phyloP scores from a whole-genome alignment of 2,797 vertebrate species.

The Ateles fusciceps region DNA sequence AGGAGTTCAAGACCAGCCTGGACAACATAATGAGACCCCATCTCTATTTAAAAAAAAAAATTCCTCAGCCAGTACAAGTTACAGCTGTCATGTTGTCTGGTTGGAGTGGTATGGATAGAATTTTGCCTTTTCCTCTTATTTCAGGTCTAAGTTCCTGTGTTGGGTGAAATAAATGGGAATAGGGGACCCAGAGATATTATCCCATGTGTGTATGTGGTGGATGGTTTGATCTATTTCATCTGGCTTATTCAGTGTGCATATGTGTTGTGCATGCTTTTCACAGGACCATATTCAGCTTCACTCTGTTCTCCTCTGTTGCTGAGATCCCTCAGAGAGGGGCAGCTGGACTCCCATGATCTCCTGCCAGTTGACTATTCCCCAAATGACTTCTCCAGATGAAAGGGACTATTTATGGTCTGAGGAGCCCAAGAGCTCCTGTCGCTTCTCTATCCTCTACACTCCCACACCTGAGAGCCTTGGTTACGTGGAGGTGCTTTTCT shows the following conservation, averaged over 20 bases:
- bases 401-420: neutral
- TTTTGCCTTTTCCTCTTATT: neutral
- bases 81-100: neutral
- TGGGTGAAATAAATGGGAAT: neutral
- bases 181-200: neutral
- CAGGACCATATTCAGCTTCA: neutral
- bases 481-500: neutral
- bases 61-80: neutral
- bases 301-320: neutral
- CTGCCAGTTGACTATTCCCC: neutral
- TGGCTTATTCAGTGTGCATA: neutral
- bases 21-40: neutral
- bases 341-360: neutral
- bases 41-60: neutral
- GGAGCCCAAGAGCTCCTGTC: neutral
- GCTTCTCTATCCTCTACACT: neutral
- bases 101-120: neutral
- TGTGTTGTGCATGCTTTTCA: neutral
- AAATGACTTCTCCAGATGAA: neutral
- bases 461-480: neutral
- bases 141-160: neutral
- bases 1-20: neutral
- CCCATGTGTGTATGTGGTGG: no score
- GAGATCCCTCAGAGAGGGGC: neutral
- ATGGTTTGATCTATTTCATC: neutral